Percentiles rank a stretch among this genome's conserved stretches.
Evolutionary conservation across 2,797 vertebrate genomes (phyloP).

Genomic region (Coregonus sp.): DNA sequence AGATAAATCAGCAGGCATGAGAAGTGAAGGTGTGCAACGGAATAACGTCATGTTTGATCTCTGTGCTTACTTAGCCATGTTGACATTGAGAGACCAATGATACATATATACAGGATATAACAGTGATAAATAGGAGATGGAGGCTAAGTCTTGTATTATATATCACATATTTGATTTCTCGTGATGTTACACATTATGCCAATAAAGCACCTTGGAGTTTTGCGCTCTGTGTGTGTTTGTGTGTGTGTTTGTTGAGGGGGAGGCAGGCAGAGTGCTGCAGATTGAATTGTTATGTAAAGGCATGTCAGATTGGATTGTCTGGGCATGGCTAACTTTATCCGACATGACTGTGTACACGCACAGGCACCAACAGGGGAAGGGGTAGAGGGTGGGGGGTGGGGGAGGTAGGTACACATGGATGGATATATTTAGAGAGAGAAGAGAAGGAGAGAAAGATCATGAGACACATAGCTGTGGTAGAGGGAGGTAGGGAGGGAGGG

Average conservation of each 20-base stretch:
- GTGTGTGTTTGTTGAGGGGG: slow-evolving; percentile 36
- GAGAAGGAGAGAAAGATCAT: slow-evolving; percentile 26
- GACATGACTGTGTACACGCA: slow-evolving; percentile 53
- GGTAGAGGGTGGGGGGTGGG: background rate
- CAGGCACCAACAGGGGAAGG: background rate
- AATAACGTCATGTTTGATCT: slow-evolving; percentile 63
- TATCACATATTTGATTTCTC: slow-evolving; percentile 53
- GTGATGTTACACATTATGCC: slow-evolving; percentile 58
- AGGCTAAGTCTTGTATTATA: slow-evolving; percentile 23
- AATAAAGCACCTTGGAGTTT: slow-evolving; percentile 59
- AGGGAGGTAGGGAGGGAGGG: slow-evolving; percentile 34
- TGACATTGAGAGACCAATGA: slow-evolving; percentile 34
- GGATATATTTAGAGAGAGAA: slow-evolving; percentile 66
- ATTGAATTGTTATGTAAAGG: slow-evolving; percentile 77
- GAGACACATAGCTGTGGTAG: slow-evolving; percentile 23
- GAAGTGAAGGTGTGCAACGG: slow-evolving; percentile 66
- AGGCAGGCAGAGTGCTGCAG: slow-evolving; percentile 47
- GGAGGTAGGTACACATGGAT: slow-evolving; percentile 20
- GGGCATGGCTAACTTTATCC: slow-evolving; percentile 72
- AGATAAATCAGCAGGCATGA: slow-evolving; percentile 67
- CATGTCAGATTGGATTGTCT: slow-evolving; percentile 72
- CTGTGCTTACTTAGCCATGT: slow-evolving; percentile 35
- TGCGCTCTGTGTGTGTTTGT: background rate
- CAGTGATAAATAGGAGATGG: slow-evolving; percentile 1
- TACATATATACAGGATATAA: background rate